These are phyloP conservation scores for Scalopus aquaticus DNA, from an alignment of 2,113 vertebrate species.

Conservation along the genomic window DNA sequence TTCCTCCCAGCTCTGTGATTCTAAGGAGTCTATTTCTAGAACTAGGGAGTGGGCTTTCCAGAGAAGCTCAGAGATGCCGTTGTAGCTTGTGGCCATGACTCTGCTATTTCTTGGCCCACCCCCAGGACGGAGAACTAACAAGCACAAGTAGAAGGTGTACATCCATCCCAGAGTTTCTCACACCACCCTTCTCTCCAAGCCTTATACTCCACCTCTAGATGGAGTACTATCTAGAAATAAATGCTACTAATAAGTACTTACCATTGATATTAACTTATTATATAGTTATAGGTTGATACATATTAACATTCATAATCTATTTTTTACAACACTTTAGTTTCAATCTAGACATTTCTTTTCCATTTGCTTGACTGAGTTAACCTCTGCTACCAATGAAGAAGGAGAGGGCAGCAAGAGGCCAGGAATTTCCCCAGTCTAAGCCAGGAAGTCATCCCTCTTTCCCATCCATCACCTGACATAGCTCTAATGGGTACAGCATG, in stretches of 20 bases:
- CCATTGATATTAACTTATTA: neutral
- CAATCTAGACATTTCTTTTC: conserved; percentile 4
- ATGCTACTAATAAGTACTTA: neutral
- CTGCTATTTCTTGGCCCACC: neutral
- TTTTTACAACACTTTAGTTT: neutral
- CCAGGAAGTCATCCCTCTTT: neutral
- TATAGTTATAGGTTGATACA: neutral
- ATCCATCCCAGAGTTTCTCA: neutral
- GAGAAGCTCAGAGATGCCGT: neutral
- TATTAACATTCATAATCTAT: neutral
- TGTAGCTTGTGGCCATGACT: neutral
- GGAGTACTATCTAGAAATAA: neutral
- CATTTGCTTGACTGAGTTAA: neutral
- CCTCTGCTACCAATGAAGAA: neutral
- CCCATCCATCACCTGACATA: neutral
- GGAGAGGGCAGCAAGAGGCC: neutral
- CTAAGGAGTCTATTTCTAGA: neutral
- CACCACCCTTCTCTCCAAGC: neutral
- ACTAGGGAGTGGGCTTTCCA: neutral
- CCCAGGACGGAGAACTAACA: neutral
- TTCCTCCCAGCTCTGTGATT: neutral
- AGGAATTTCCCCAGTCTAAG: neutral
- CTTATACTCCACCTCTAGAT: neutral
- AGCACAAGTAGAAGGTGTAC: no score
- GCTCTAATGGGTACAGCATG: conserved; percentile 26